Evolutionary conservation across 2,797 vertebrate genomes (phyloP), one percentile per base, ranked within the genome.

Genomic region (Cyclopterus lumpus): DNA sequence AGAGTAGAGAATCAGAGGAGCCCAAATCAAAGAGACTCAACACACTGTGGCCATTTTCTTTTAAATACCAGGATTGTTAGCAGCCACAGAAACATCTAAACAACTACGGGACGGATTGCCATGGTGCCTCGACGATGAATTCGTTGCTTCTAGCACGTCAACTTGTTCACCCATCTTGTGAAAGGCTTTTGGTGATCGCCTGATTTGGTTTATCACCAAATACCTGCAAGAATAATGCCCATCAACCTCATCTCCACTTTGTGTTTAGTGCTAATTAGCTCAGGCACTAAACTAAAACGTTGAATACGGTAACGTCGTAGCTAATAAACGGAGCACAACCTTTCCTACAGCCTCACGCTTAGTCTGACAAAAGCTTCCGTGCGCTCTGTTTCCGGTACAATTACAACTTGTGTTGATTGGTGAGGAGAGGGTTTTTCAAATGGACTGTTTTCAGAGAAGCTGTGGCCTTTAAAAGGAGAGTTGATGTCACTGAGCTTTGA

Each of bases 1-100:
- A 68, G 68, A 61, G 40, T 5, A 38, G 61, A 48, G 22, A 82
- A 82, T 80, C 72, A 54, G 42, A 65, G 57, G 22, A 70, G 63
- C 36, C 28, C 11, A 54, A 81, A 79, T 84, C 48, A 78, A 38
- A 64, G 22, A 68, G 63, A 48, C 11, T 67, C 15, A 7, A 10
- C 40, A n/a, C 5, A 28, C 59, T 57, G 51, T 67, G 55, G 61
- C 26, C 49, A 63, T 62, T 66, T 36, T 59, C 73, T 22, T 74
- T 14, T 18, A 8, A 20, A 44, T 49, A 62, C n/a, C 20, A 38
- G 14, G 8, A n/a, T 66, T 59, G 48, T 12, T 28, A 54, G 67
- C 68, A 67, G 61, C 22, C 2, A 28, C 3, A 2, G 15, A 72
- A 72, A 65, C 20, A 53, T 26, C 49, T 5, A 11, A 24, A 26